Base-by-base conservation (phyloP, 2,888 invertebrate species). In the Amblyteles armatorius region DNA sequence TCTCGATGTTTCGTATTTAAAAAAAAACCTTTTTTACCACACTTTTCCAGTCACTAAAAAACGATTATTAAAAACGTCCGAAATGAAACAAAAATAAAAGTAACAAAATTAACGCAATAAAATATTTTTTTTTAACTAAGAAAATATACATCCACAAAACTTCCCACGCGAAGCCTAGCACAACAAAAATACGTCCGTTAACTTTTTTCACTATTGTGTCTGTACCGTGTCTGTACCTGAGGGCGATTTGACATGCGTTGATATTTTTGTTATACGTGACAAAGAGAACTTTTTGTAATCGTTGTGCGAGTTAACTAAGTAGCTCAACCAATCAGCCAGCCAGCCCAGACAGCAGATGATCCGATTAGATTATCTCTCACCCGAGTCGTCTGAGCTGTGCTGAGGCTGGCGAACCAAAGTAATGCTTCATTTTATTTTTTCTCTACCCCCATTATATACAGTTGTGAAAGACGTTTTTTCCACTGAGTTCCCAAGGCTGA, bases 161-260 rank as follows among this genome's bases (percentile, higher is more conserved):
- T 79, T 78, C n/a, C 19, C 36, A 48, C 71, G 69, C 60, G 7
- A 74, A 79, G 52, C 2, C 4, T 33, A 73, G 55, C 60, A 74
- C 77, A 84, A 80, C 57, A 71, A 52, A 68, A 29, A 68, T 50
- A 69, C 68, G 52, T 73, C 57, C 57, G 68, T 68, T 33, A 57
- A 68, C n/a, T 26, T 44, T 52, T 73, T 73, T 67, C 26, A 71
- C 33, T 16, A 50, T 50, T 26, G 52, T 40, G 63, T 71, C 33
- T 69, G 44, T 57, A 36, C 60, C 57, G 52, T 55, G 69, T 55
- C 29, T 44, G 74, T 76, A 83, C 71, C 57, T 63, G 78, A 79
- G 9, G 26, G 69, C 55, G 16, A 68, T 79, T 79, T 7, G 44
- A 74, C 69, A 57, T 60, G n/a, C 55, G 26, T 57, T 48, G 3